Evolutionary conservation across 2,888 invertebrate genomes (phyloP).

Genomic region (Leptopilina myrica): DNA sequence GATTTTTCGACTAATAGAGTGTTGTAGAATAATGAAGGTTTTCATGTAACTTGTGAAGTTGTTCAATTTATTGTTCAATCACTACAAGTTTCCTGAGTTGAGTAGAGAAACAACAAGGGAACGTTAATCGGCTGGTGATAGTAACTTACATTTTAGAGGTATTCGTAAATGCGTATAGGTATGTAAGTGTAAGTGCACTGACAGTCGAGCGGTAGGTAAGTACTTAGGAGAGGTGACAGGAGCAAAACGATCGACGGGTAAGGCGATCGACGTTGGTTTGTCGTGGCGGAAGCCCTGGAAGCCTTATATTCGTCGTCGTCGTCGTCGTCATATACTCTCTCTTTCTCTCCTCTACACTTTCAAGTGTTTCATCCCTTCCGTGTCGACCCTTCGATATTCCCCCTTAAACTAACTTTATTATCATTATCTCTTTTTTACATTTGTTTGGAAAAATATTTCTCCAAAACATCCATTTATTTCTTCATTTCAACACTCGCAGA

Average conservation of each 20-base stretch:
- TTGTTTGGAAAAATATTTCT: not conserved
- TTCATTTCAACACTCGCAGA: too few species aligned
- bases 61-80: slow-evolving; percentile 34
- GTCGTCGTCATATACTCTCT: slow-evolving; percentile 43
- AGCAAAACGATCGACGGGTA: slow-evolving; percentile 75
- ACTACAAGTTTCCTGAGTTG: slow-evolving; percentile 32
- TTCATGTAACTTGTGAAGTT: slow-evolving; percentile 2
- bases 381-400: slow-evolving; percentile 11
- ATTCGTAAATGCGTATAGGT: slow-evolving; percentile 34
- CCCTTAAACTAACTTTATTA: not conserved
- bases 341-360: slow-evolving; percentile 38
- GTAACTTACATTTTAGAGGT: slow-evolving; percentile 34
- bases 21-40: not conserved
- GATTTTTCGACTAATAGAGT: too few species aligned
- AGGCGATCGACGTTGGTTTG: slow-evolving; percentile 76
- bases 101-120: slow-evolving; percentile 34
- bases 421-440: slow-evolving; percentile 1
- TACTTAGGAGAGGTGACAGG: slow-evolving; percentile 70
- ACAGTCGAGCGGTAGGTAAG: slow-evolving; percentile 58
- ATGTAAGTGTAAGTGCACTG: slow-evolving; percentile 34
- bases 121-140: slow-evolving; percentile 39
- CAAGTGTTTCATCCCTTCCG: slow-evolving; percentile 43
- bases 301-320: slow-evolving; percentile 64
- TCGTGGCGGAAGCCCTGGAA: slow-evolving; percentile 75
- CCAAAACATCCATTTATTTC: not conserved